Conservation (phyloP, 2,888 invertebrate genomes). For the Laothoe populi region DNA sequence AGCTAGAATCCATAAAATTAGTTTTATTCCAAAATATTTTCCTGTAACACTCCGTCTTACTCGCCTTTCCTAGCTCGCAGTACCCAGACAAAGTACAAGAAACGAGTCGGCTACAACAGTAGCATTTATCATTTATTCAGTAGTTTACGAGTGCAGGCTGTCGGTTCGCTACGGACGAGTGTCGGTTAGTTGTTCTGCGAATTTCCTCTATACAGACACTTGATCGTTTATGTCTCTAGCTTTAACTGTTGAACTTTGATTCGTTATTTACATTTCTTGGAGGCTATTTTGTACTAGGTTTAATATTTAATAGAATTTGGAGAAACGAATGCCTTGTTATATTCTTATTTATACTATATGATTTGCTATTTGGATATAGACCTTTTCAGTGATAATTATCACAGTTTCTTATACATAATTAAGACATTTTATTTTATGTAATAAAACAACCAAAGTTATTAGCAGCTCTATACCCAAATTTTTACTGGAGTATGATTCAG, state of each 20-base stretch:
- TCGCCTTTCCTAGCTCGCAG: slow-evolving; percentile 48
- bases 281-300: slow-evolving; percentile 2
- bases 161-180: slow-evolving; percentile 52
- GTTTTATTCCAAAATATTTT: too few relatives aligned
- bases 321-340: too few relatives aligned
- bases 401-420: too few relatives aligned
- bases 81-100: slow-evolving; percentile 42
- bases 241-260: slow-evolving; percentile 31
- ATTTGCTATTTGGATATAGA: too few relatives aligned
- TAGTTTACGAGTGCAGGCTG: slow-evolving; percentile 55
- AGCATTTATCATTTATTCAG: slow-evolving; percentile 78
- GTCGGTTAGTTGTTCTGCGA: slow-evolving; percentile 41
- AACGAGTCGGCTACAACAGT: slow-evolving; percentile 45
- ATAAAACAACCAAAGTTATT: too few relatives aligned
- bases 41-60: too few relatives aligned
- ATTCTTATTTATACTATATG: too few relatives aligned
- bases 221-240: slow-evolving; percentile 34
- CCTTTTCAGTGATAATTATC: too few relatives aligned
- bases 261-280: slow-evolving; percentile 36
- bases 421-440: too few relatives aligned
- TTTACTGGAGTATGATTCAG: too few relatives aligned
- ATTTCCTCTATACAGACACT: slow-evolving; percentile 14
- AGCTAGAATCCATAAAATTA: too few relatives aligned
- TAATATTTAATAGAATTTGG: not conserved
- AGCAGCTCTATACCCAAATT: too few relatives aligned